Base-by-base conservation (phyloP, 2,888 invertebrate species). In the Lycocerus yunnanus region DNA sequence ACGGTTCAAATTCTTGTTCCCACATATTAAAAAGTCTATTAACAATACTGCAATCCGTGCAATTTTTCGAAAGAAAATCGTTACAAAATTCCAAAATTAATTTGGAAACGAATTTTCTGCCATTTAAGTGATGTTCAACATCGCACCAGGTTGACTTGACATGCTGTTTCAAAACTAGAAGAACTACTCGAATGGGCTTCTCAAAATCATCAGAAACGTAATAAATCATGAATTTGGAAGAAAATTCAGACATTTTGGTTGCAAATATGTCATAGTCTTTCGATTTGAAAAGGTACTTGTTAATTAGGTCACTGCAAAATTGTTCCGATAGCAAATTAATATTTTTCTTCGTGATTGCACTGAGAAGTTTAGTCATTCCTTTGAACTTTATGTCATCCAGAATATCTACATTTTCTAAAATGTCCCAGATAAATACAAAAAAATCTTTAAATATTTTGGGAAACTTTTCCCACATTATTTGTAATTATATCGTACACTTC, bases 401-500 rank as follows among this genome's bases (percentile, higher is more conserved):
- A 65, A 21, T 18, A 8, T 69, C 59, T 5, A 8, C 16, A 3
- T 20, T 43, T 21, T 68, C 58, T 11, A 68, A 66, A n/a, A 27
- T 16, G 15, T 20, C 14, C 73, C 73, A 73, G n/a, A 11, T 15
- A 5, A 68, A 66, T 4, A 24, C n/a, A 13, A 73, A 13, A 27
- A 69, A 73, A 9, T 58, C 4, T 11, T 11, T 15, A 69, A 59
- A 16, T 69, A 73, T 21, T 14, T n/a, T 16, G 13, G 13, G 1
- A 70, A 66, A 73, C 65, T 14, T 58, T 66, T 10, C 60, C 59
- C 6, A 15, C 15, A 6, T 43, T 43, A n/a, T 21, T 16, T 15
- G 61, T 60, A 13, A 70, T 24, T 6, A 71, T 21, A 8, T 15
- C 58, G 2, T 68, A 24, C 2, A 59, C 75, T 72, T 75, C 75